Conservation (phyloP, 2,888 invertebrate species). For the Cerceris ruficornis region DNA sequence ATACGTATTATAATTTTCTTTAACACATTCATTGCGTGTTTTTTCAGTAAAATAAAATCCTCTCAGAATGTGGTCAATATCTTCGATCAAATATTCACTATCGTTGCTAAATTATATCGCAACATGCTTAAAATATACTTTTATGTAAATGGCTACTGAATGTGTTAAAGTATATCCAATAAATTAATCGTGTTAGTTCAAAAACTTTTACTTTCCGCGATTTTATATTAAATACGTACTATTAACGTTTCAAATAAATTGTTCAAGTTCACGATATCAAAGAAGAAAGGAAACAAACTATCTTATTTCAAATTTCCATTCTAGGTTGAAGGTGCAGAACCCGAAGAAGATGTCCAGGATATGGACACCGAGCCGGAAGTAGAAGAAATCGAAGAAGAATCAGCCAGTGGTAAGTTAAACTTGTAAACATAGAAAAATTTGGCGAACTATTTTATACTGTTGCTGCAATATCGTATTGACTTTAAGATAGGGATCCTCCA, state of each 20-base stretch:
- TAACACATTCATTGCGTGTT: constrained; percentile 4
- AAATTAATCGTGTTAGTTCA: too few relatives aligned
- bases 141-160: too few relatives aligned
- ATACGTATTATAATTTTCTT: constrained; percentile 36
- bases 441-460: background rate
- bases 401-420: constrained; percentile 73
- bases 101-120: too few relatives aligned
- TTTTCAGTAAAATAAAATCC: background rate
- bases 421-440: constrained; percentile 3
- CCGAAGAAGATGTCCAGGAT: constrained; percentile 73
- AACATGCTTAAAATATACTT: too few relatives aligned
- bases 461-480: background rate
- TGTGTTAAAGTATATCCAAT: too few relatives aligned
- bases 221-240: too few relatives aligned
- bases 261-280: background rate
- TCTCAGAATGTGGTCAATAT: too few relatives aligned
- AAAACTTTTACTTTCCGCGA: too few relatives aligned
- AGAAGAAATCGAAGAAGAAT: constrained; percentile 77
- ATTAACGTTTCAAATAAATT: too few relatives aligned
- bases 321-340: constrained; percentile 71
- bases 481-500: constrained; percentile 66
- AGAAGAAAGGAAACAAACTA: background rate
- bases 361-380: constrained; percentile 71
- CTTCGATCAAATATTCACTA: too few relatives aligned
- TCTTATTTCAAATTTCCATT: constrained; percentile 30